These are phyloP conservation scores for Axis porcinus DNA, from an alignment of 2,113 vertebrate genomes.

Conservation along the genomic window DNA sequence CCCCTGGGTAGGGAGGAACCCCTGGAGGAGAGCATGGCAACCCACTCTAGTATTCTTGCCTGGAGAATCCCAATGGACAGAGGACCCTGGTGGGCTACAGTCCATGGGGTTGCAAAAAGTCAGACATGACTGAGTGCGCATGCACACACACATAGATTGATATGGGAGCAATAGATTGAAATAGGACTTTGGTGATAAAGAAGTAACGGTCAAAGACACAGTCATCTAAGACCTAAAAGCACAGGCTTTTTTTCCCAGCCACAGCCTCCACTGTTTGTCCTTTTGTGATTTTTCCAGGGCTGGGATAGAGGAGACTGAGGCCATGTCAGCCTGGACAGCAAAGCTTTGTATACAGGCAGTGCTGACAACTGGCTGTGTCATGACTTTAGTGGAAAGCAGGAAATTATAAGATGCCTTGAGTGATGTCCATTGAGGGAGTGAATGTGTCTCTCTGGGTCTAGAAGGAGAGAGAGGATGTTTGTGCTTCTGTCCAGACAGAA, in stretches of 20 bases:
- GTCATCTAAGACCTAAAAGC: background rate
- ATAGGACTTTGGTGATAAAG: background rate
- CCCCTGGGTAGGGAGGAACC: background rate
- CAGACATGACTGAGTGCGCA: background rate
- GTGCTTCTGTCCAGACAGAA: background rate
- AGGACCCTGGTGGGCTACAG: background rate
- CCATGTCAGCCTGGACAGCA: background rate
- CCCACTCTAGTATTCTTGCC: background rate
- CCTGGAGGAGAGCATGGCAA: background rate
- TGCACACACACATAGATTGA: background rate
- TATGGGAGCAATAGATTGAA: background rate
- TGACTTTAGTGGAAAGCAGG: background rate
- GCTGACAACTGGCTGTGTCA: accelerated
- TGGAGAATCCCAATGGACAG: background rate
- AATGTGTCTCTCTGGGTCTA: background rate
- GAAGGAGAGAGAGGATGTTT: background rate
- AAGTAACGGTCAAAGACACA: background rate
- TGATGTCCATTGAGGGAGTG: accelerated
- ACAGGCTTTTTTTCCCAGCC: background rate
- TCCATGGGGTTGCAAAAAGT: background rate
- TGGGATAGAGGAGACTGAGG: accelerated
- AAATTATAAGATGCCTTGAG: background rate
- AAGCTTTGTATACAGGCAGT: background rate
- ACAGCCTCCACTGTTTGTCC: accelerated
- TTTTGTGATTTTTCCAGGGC: background rate